Evolutionary conservation across 23 tunicate genomes (phyloP), one percentile per base, ranked within the genome.

Genomic region (Botrylloides violaceus): DNA sequence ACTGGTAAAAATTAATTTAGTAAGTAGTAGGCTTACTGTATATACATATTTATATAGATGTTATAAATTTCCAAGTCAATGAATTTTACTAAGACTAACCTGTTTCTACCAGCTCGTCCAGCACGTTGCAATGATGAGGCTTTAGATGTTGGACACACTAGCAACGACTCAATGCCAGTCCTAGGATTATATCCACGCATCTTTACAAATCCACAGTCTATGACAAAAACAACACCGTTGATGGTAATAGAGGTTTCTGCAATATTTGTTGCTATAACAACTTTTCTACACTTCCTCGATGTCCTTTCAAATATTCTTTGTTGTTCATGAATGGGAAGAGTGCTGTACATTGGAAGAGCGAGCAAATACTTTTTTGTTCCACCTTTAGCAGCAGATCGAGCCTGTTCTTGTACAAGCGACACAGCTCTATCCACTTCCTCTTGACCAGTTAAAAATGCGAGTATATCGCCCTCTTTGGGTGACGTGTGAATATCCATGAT

Each of bases 181-280:
- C 66, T 68, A 2, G 98, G 98, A 76, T 91, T 80, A 43, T 74
- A 91, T 28, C 32, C 79, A 24, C 66, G 73, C 29, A 91, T 32
- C 59, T 91, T 91, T 2, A 91, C 98, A 59, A 83, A 91, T 4
- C 98, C 92, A 70, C 92, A 83, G 71, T 91, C 98, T 1, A 84
- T 68, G 32, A 91, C 85, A 75, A 59, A 84, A 19, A 71, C 83
- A 21, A 91, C 73, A 15, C 86, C 86, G 36, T 75, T 73, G 30
- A 91, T 79, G 0, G 98, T 85, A 3, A 91, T 34, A 18, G 98
- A 84, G 2, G 92, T 91, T 75, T 91, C 98, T 4, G 98, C 98
- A 37, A 91, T 79, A 59, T 91, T 91, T 29, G 98, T 91, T 1
- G 85, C 72, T 30, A 91, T 73, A 3, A 91, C 63, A 48, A 84